These are phyloP conservation scores for Neostethus bicornis DNA, from an alignment of 2,797 vertebrate species.

Conservation along the genomic window DNA sequence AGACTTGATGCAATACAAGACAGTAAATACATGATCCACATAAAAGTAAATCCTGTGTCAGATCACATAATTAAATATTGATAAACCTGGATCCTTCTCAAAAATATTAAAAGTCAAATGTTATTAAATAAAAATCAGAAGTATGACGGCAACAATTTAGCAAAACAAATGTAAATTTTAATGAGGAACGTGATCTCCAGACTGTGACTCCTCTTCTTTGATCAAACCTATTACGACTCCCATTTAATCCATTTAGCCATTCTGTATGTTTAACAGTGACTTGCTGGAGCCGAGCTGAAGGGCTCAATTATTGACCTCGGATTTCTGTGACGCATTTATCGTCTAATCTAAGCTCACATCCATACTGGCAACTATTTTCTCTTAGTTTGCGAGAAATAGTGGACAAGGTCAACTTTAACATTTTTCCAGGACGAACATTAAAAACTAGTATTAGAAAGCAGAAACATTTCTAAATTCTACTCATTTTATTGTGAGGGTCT, in stretches of 20 bases:
- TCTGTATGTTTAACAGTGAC: background rate
- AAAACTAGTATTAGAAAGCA: background rate
- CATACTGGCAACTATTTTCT: constrained; percentile 35
- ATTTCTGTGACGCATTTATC: constrained; percentile 41
- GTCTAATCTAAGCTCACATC: constrained; percentile 45
- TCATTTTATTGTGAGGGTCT: constrained; percentile 1
- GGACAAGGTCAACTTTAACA: background rate
- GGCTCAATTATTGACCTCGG: constrained; percentile 37
- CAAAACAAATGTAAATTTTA: background rate
- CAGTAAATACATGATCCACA: too few species aligned
- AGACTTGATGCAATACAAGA: background rate
- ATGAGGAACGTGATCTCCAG: background rate
- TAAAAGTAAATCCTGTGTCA: too few species aligned
- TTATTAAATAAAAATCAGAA: too few species aligned
- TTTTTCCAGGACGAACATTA: background rate
- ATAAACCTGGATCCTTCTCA: too few species aligned
- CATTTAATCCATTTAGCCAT: constrained; percentile 14
- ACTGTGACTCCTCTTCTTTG: background rate
- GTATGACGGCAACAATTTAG: too few species aligned
- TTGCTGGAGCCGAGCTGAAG: constrained; percentile 3
- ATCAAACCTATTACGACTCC: constrained; percentile 4
- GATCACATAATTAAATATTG: too few species aligned
- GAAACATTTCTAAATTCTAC: constrained; percentile 2
- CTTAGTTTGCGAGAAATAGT: constrained; percentile 8
- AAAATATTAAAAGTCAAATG: too few species aligned